A percentile compares a stretch with the other conserved stretches of the same genome.
Conservation (phyloP, 1,140 invertebrate genomes). For the Caerostris darwini region DNA sequence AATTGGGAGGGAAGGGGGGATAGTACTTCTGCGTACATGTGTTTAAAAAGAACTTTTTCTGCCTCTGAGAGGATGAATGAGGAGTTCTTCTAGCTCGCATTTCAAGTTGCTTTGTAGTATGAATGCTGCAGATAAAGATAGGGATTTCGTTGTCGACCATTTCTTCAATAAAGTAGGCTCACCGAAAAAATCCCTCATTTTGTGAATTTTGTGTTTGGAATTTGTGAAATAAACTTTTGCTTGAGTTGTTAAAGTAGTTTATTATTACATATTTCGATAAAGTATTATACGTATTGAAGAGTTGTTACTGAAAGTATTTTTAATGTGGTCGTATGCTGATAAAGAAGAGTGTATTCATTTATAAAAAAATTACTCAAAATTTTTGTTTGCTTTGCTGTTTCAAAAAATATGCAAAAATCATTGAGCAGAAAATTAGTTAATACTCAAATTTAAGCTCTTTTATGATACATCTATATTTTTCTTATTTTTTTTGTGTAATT, state of each 20-base stretch:
- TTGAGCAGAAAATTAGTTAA: too few species aligned
- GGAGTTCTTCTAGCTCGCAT: neutral
- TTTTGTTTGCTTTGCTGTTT: too few species aligned
- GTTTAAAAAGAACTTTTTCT: neutral
- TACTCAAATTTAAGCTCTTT: too few species aligned
- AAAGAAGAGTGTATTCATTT: too few species aligned
- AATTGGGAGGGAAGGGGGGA: neutral
- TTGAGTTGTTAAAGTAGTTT: too few species aligned
- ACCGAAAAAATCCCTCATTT: neutral
- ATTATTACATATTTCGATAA: neutral
- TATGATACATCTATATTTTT: too few species aligned
- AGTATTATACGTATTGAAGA: neutral
- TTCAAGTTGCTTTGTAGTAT: neutral
- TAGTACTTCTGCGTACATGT: neutral
- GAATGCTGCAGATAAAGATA: constrained; percentile 17
- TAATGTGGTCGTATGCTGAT: neutral
- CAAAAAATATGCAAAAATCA: too few species aligned
- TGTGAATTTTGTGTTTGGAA: too few species aligned
- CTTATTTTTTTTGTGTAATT: too few species aligned
- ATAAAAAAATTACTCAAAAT: too few species aligned
- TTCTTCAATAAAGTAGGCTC: neutral
- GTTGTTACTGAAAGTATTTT: neutral
- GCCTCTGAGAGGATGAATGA: neutral
- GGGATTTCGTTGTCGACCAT: neutral
- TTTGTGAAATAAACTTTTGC: too few species aligned